These are phyloP conservation scores for Eupithecia centaureata DNA, from an alignment of 2,888 invertebrate genomes.

Conservation along the genomic window DNA sequence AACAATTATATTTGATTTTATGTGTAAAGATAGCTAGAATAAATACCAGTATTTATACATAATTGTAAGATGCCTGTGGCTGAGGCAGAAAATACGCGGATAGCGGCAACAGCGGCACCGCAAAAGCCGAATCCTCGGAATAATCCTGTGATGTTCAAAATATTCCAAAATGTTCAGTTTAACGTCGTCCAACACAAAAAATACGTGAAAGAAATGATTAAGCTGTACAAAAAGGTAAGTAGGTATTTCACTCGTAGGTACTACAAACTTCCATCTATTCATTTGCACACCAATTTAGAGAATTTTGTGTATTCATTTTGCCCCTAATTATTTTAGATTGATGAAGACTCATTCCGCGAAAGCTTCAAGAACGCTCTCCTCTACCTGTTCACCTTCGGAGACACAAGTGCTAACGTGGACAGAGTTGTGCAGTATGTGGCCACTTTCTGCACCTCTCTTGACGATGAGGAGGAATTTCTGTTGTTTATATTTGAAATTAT, in stretches of 20 bases:
- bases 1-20: neutral
- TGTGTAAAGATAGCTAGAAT: neutral
- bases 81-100: slow-evolving; percentile 50
- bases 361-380: slow-evolving; percentile 86
- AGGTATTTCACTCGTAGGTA: slow-evolving; percentile 9
- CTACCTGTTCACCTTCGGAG: slow-evolving; percentile 86
- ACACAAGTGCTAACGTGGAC: slow-evolving; percentile 87
- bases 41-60: neutral
- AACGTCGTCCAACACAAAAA: slow-evolving; percentile 87
- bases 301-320: too few relatives aligned
- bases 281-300: neutral
- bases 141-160: slow-evolving; percentile 75
- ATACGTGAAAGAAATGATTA: slow-evolving; percentile 85
- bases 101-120: slow-evolving; percentile 49
- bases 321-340: slow-evolving; percentile 54
- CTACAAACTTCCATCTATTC: neutral
- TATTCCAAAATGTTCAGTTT: slow-evolving; percentile 86
- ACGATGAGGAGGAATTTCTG: slow-evolving; percentile 84
- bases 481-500: slow-evolving; percentile 85
- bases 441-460: slow-evolving; percentile 86
- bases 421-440: slow-evolving; percentile 88
- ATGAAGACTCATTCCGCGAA: slow-evolving; percentile 84
- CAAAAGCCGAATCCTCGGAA: slow-evolving; percentile 74
- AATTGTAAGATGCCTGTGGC: slow-evolving; percentile 59
- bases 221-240: slow-evolving; percentile 86